Evolutionary conservation across 1,140 invertebrate genomes (phyloP).

Genomic region (Vollenhovia emeryi): DNA sequence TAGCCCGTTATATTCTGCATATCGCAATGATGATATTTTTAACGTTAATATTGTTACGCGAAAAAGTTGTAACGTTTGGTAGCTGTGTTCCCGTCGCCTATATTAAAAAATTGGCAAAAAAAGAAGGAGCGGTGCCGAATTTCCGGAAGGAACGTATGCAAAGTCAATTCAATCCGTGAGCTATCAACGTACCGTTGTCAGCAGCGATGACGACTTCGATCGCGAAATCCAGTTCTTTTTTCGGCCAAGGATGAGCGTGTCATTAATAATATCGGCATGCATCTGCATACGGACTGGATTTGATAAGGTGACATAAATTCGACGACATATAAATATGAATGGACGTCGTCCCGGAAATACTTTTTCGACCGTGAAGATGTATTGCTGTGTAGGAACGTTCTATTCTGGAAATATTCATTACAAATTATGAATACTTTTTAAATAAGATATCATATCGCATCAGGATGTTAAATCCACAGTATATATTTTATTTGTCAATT

Average conservation of each 20-base stretch:
- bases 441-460: neutral
- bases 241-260: conserved; percentile 62
- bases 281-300: neutral
- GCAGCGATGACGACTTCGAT: conserved; percentile 49
- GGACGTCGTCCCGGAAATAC: neutral
- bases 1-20: conserved; percentile 61
- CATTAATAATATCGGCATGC: neutral
- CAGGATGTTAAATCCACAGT: no score
- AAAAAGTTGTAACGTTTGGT: neutral
- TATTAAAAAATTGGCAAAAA: neutral
- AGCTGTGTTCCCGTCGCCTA: neutral
- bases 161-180: conserved; percentile 44
- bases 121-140: neutral
- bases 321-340: neutral
- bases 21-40: conserved; percentile 40
- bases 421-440: no score
- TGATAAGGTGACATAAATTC: neutral
- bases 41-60: neutral
- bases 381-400: neutral
- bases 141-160: neutral
- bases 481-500: neutral
- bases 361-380: neutral
- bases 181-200: neutral
- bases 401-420: neutral
- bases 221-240: conserved; percentile 55